A percentile compares a stretch with the other conserved stretches of the same genome.
phyloP scores from a whole-genome alignment of 2,888 invertebrate species.

The Bombylius major region DNA sequence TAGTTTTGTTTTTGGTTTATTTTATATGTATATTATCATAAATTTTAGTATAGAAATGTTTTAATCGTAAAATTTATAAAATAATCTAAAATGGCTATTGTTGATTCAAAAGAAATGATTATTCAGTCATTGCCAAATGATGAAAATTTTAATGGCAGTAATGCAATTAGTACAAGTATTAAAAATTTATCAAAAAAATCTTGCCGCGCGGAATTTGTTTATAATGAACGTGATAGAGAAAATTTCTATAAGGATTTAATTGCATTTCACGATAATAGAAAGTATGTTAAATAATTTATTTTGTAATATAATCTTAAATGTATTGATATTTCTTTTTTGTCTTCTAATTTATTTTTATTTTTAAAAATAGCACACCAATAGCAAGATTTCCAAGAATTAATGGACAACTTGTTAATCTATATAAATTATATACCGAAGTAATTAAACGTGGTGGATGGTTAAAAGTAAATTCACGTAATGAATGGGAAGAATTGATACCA shows the following conservation, averaged over 20 bases:
- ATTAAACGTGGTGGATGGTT: constrained; percentile 88
- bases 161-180: neutral
- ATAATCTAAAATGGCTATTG: neutral
- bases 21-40: no score
- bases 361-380: constrained; percentile 42
- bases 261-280: constrained; percentile 82
- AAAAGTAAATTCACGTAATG: constrained; percentile 84
- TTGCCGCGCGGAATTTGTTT: neutral
- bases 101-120: neutral
- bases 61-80: no score
- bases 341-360: constrained; percentile 6
- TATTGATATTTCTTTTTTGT: neutral
- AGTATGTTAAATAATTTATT: constrained; percentile 47
- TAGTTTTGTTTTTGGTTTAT: no score
- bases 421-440: constrained; percentile 80
- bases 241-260: constrained; percentile 52
- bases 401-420: constrained; percentile 85
- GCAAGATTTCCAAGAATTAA: constrained; percentile 61
- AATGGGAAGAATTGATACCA: constrained; percentile 73
- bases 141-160: neutral
- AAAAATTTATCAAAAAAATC: neutral
- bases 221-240: constrained; percentile 16
- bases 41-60: no score
- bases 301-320: neutral
- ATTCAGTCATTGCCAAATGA: neutral